Base-by-base conservation (phyloP, 2,797 vertebrate species). In the Liparis tanakae region DNA sequence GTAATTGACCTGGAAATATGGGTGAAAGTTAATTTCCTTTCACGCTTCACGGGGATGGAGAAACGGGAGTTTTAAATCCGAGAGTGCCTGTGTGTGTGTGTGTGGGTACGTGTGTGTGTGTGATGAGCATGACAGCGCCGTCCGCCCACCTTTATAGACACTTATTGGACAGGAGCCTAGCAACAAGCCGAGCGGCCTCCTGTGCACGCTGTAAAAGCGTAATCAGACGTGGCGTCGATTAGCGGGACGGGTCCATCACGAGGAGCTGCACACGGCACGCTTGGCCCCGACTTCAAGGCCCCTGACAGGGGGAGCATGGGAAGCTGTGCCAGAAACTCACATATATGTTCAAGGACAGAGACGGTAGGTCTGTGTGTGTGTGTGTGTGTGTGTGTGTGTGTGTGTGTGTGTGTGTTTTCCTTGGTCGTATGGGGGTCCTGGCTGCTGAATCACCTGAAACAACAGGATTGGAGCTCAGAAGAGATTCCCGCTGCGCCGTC, bases 151-250 rank as follows among this genome's bases (percentile, higher is more conserved):
- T 84, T 76, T 72, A 83, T 44, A 78, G 78, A 69, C 53, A 44
- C 57, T 85, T 83, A 87, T 72, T 89, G 79, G 82, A 88, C 70
- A 44, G 72, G 62, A 82, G 82, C 84, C 79, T 79, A 60, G 74
- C 84, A 81, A 74, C 79, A 34, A 72, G 66, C 12, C 66, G 17
- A 36, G 66, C 69, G 41, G 25, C 76, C 85, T 81, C 76, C 74
- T 78, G 79, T 70, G 82, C 72, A 36, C 48, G 53, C 76, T 85
- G 79, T 78, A 80, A 89, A 86, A 82, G 70, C 77, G 85, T 90
- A 89, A 91, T 92, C 90, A 87, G 86, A 91, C 87, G 83, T 86
- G 86, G 78, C 74, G 69, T 87, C 89, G 83, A 90, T 91, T 91
- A 93, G 85, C 82, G 80, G 85, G 13, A 75, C 39, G 78, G 60